phyloP scores from a whole-genome alignment of 1,140 invertebrate species.

The Cardiocondyla obscurior region DNA sequence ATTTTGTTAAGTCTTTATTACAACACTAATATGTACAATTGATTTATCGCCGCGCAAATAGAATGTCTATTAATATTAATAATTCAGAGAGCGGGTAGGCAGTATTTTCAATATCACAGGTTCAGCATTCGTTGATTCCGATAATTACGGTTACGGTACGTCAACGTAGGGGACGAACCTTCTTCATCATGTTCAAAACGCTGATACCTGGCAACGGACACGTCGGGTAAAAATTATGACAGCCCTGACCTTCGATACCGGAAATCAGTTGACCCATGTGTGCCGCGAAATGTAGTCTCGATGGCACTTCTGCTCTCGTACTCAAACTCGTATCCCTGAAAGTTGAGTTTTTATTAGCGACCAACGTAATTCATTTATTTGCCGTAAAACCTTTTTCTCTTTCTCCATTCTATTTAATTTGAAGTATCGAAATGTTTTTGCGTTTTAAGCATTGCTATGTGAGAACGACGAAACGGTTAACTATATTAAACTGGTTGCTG shows the following conservation, averaged over 20 bases:
- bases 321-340: slow-evolving; percentile 86
- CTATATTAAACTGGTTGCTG: slow-evolving; percentile 63
- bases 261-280: slow-evolving; percentile 92
- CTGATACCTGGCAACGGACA: slow-evolving; percentile 88
- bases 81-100: background rate
- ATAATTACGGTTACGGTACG: background rate
- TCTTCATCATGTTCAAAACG: slow-evolving; percentile 89
- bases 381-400: background rate
- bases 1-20: background rate
- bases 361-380: background rate
- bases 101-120: slow-evolving; percentile 68
- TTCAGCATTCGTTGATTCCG: slow-evolving; percentile 25
- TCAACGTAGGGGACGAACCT: slow-evolving; percentile 85
- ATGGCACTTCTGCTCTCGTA: slow-evolving; percentile 87
- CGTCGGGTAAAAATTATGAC: slow-evolving; percentile 89
- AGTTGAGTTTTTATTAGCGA: slow-evolving; percentile 39
- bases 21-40: background rate
- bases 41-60: background rate
- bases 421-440: background rate
- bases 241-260: slow-evolving; percentile 88
- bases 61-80: background rate
- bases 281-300: slow-evolving; percentile 91
- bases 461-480: slow-evolving; percentile 76
- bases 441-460: background rate
- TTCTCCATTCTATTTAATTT: background rate